Evolutionary conservation across 1,140 invertebrate genomes (phyloP).

Genomic region (Bilobella aurantiaca): DNA sequence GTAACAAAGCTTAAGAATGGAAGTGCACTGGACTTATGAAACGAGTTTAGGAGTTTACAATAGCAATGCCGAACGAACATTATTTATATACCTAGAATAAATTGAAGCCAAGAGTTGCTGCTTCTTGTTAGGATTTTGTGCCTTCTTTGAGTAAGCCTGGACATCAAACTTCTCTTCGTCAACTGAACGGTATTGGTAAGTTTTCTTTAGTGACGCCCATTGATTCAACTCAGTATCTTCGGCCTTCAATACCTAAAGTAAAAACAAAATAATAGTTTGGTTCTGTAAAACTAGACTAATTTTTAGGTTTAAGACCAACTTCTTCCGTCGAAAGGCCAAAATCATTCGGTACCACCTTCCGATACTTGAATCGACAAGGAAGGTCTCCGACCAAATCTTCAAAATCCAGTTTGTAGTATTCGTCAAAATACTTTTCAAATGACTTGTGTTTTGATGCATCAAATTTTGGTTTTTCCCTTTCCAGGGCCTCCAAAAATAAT

Average conservation of each 20-base stretch:
- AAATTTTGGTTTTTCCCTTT: conserved; percentile 59
- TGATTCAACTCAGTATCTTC: conserved; percentile 86
- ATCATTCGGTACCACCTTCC: conserved; percentile 74
- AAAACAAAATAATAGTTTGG: background rate
- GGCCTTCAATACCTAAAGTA: conserved; percentile 68
- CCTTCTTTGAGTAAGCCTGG: conserved; percentile 62
- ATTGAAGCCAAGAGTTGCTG: conserved; percentile 75
- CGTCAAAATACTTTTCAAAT: conserved; percentile 80
- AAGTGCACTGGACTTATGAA: no score
- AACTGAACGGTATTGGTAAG: conserved; percentile 63
- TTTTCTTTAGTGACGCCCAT: conserved; percentile 88
- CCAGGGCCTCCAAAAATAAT: conserved; percentile 47
- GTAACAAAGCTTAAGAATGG: no score
- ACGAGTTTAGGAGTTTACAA: no score
- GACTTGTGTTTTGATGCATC: conserved; percentile 61
- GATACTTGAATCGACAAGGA: conserved; percentile 87
- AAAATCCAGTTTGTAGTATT: conserved; percentile 87
- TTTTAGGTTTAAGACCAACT: conserved; percentile 47
- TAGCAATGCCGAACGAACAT: no score
- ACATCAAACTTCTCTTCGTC: conserved; percentile 70
- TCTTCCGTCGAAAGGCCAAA: conserved; percentile 86
- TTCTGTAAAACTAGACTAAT: no score
- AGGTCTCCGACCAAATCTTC: conserved; percentile 87
- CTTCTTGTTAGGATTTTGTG: conserved; percentile 60
- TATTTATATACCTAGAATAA: no score